Evolutionary conservation across 53 echinoderm and acorn worm genomes (phyloP), one percentile per base, ranked within the genome.

Genomic region (Apostichopus leukothele): DNA sequence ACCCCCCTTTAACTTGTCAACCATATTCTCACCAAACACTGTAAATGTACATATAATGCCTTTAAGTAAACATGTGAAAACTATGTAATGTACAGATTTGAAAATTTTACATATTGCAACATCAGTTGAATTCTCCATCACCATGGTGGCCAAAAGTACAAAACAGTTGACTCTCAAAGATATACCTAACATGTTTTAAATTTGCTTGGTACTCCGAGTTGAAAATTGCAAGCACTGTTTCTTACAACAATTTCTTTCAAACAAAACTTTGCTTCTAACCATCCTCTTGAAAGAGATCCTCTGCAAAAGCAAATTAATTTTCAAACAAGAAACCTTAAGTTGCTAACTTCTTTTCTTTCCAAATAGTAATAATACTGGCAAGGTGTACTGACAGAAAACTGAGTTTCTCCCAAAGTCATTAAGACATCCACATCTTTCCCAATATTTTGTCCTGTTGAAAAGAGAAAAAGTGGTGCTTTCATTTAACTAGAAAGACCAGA

Each of bases 371-470:
- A 79, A 79, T 79, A 79, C 79, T 79, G 79, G 79, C 79, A 79
- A 79, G 79, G 79, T 79, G 79, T 51, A 19, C 51, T 50, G 79
- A 52, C 79, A 79, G 53, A 79, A 79, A 18, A n/a, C 14, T 16
- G 13, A 18, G 51, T 19, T 52, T 79, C 16, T 63, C 11, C 16
- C 11, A 12, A 18, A 53, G 13, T 79, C 79, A 79, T 79, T 53
- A 79, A 4, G 79, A 79, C 7, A 19, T 19, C 79, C 79, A 79
- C 79, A 79, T 79, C 19, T 79, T 79, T 16, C 79, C 79, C 79
- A 79, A 79, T 50, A 79, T 79, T 79, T 79, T 79, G 79, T 79
- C 79, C 79, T 79, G 54, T 50, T 5, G 50, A 79, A 79, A n/a
- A 1, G 39, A 39, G 39, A 39, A 39, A 39, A 39, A 39, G 39